Conservation (phyloP, 2,797 vertebrate species). For the Pyrocephalus nanus region DNA sequence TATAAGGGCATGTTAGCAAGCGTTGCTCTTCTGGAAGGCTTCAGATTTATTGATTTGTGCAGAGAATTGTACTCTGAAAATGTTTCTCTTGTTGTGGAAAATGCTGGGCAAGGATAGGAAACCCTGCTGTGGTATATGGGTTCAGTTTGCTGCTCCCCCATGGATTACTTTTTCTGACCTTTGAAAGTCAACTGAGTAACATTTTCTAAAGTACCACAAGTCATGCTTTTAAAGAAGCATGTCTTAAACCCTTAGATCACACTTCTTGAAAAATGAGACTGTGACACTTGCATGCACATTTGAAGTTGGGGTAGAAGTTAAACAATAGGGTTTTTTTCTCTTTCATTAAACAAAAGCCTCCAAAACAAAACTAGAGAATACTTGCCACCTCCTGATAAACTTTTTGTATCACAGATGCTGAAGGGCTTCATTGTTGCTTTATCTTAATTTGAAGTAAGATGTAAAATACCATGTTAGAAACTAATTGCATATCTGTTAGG, state of each 20-base stretch:
- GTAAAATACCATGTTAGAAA: neutral
- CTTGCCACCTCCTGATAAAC: neutral
- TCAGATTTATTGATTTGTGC: conserved; percentile 14
- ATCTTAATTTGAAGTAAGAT: neutral
- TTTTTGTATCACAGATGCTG: neutral
- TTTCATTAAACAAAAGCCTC: neutral
- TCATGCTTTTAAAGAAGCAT: conserved; percentile 4
- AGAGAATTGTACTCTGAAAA: neutral
- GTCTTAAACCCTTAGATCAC: neutral
- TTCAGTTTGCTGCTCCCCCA: conserved; percentile 6
- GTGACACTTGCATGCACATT: neutral
- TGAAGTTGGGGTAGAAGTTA: neutral
- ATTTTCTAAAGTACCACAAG: conserved; percentile 44
- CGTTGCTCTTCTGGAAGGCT: conserved; percentile 1
- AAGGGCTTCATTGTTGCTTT: neutral
- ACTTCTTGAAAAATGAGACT: neutral
- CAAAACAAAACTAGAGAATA: neutral
- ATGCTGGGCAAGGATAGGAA: conserved; percentile 13
- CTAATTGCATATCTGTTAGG: neutral
- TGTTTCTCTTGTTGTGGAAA: neutral
- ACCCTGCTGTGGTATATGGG: conserved; percentile 35
- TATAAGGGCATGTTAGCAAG: neutral
- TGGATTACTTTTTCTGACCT: conserved; percentile 41
- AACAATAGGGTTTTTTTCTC: neutral
- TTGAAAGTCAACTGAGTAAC: conserved; percentile 21